Evolutionary conservation across 2,113 vertebrate species (phyloP).

Genomic region (Grammomys surdaster): DNA sequence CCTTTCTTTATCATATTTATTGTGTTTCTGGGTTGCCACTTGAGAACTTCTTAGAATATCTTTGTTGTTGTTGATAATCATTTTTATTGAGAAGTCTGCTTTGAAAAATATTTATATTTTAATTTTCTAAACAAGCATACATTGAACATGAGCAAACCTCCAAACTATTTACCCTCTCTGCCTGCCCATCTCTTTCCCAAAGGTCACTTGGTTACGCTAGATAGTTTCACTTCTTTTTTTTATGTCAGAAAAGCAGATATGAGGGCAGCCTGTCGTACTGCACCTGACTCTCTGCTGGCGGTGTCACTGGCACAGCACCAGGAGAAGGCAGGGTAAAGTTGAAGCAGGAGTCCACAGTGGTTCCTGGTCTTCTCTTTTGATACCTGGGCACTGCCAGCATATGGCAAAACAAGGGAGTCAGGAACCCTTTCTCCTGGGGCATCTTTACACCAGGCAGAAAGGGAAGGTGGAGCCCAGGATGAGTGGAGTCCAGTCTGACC

Average conservation of each 20-base stretch:
- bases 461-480: too few relatives aligned
- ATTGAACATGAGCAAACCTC: background rate
- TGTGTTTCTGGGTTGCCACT: background rate
- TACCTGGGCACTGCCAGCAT: too few relatives aligned
- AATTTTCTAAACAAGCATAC: background rate
- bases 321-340: too few relatives aligned
- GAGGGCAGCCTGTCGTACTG: background rate
- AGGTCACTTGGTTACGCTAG: background rate
- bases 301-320: too few relatives aligned
- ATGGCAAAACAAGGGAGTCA: too few relatives aligned
- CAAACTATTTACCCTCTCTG: background rate
- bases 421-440: too few relatives aligned
- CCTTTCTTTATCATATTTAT: background rate
- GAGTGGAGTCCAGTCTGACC: too few relatives aligned
- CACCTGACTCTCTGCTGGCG: too few relatives aligned
- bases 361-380: too few relatives aligned
- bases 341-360: too few relatives aligned
- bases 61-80: background rate
- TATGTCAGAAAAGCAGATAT: background rate
- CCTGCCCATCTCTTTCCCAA: too few relatives aligned
- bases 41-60: background rate
- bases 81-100: background rate
- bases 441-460: too few relatives aligned
- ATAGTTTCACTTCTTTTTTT: background rate
- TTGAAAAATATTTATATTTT: background rate